Base-by-base conservation (phyloP, 1,140 invertebrate species). In the Copidosoma floridanum region DNA sequence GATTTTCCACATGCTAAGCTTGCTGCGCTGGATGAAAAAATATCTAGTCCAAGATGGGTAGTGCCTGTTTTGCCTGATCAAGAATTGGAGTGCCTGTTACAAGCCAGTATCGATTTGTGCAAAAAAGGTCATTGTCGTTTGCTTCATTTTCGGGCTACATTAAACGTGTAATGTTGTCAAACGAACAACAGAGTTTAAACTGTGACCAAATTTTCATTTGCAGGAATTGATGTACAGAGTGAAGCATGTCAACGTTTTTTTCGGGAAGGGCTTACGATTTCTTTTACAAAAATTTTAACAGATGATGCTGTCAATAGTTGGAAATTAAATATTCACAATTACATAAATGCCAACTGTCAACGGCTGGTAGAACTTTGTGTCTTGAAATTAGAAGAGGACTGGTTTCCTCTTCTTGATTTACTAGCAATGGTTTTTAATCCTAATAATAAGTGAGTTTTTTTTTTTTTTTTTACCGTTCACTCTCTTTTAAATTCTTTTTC, bases 221-320 rank as follows among this genome's bases (percentile, higher is more conserved):
- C 68, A 94, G 93, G 90, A 75, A 81, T 92, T 74, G 96, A 98
- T 84, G 86, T 88, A 61, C 87, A 90, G 73, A 92, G 93, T 76
- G 89, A 93, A 81, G 86, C 90, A 56, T 98, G 95, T 79, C 94
- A 97, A 75, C 85, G 94, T 68, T 98, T 98, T 84, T 97, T 95
- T 82, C 87, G 92, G 68, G 95, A 98, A 78, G 94, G 94, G 18
- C 82, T 98, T 44, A 95, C 93, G 62, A 89, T 95, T 64, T 97
- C 95, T 44, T 98, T 98, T 81, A 95, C 92, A 16, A 97, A 98
- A 82, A 96, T 98, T 74, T 84, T 98, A 68, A 97, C 95, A n/a
- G 95, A 98, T 82, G 95, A 98, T 77, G 95, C 95, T 46, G 95
- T 99, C 32, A 94, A 91, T 71, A 95, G 93, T 71, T 98, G 96